A percentile compares a stretch with the other conserved stretches of the same genome.
Conservation (phyloP, 2,888 invertebrate genomes). For the Pterostichus madidus region DNA sequence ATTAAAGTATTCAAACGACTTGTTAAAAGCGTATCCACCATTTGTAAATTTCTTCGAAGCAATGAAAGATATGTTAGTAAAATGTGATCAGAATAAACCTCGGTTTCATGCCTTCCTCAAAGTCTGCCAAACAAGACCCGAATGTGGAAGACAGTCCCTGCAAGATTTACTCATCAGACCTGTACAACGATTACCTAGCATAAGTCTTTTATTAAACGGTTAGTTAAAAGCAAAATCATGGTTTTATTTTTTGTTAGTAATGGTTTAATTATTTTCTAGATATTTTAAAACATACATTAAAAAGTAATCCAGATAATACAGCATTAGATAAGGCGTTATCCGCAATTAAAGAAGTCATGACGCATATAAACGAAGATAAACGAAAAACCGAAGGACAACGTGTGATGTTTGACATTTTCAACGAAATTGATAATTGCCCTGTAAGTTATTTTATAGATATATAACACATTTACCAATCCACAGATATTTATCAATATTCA, state of each 20-base stretch:
- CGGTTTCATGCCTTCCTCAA: slow-evolving; percentile 99
- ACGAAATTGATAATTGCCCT: slow-evolving; percentile 98
- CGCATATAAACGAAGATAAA: slow-evolving; percentile 98
- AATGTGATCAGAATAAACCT: slow-evolving; percentile 95
- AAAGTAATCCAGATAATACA: slow-evolving; percentile 91
- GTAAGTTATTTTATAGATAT: slow-evolving; percentile 79
- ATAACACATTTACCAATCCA: neutral
- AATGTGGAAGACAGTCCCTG: slow-evolving; percentile 97
- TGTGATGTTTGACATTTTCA: slow-evolving; percentile 97
- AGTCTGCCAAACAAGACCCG: slow-evolving; percentile 95
- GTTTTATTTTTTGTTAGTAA: slow-evolving; percentile 32
- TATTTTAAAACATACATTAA: slow-evolving; percentile 94
- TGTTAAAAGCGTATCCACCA: slow-evolving; percentile 97
- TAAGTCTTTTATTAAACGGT: slow-evolving; percentile 96
- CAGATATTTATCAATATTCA: neutral
- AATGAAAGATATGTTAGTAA: slow-evolving; percentile 94
- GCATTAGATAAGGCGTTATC: slow-evolving; percentile 92
- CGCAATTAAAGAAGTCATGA: slow-evolving; percentile 95
- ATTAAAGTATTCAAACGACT: slow-evolving; percentile 90
- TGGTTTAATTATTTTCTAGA: slow-evolving; percentile 78
- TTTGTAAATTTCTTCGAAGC: slow-evolving; percentile 99
- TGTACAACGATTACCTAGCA: slow-evolving; percentile 97
- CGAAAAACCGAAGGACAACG: slow-evolving; percentile 97
- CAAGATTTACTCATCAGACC: slow-evolving; percentile 98
- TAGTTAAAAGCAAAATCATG: slow-evolving; percentile 71